A percentile compares a stretch with the other conserved stretches of the same genome.
phyloP scores from a whole-genome alignment of 1,140 invertebrate species.

The Conopomorpha cramerella region DNA sequence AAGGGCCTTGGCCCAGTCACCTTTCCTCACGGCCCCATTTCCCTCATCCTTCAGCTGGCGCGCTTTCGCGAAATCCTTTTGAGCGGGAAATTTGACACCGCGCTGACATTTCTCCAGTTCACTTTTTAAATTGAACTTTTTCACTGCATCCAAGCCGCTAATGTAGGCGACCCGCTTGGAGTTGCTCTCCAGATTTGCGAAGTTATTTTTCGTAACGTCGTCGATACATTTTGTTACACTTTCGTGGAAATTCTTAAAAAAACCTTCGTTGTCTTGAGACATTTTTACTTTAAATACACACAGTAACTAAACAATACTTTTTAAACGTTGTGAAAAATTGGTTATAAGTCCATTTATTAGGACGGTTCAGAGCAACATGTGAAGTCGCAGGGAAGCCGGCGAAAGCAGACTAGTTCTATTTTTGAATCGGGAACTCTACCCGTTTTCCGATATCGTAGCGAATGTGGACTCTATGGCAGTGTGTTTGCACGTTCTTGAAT shows the following conservation, averaged over 20 bases:
- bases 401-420: conserved; percentile 33
- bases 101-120: conserved; percentile 25
- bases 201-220: conserved; percentile 43
- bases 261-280: conserved; percentile 32
- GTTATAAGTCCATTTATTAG: too few species aligned
- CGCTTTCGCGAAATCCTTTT: conserved; percentile 70
- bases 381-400: conserved; percentile 20
- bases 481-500: too few species aligned
- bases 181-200: conserved; percentile 48
- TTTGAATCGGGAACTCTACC: conserved; percentile 41
- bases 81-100: conserved; percentile 32
- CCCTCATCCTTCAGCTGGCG: conserved; percentile 72
- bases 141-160: conserved; percentile 27
- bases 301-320: too few species aligned
- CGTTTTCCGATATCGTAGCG: too few species aligned
- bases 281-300: too few species aligned
- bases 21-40: conserved; percentile 77
- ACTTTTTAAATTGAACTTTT: conserved; percentile 29
- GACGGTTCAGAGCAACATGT: too few species aligned
- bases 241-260: conserved; percentile 47
- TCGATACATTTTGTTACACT: conserved; percentile 31
- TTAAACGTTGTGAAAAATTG: too few species aligned
- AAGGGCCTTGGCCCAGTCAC: conserved; percentile 75
- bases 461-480: too few species aligned
- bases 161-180: conserved; percentile 37